Base-by-base conservation (phyloP, 2,797 vertebrate species). In the Haliaeetus vocifer region DNA sequence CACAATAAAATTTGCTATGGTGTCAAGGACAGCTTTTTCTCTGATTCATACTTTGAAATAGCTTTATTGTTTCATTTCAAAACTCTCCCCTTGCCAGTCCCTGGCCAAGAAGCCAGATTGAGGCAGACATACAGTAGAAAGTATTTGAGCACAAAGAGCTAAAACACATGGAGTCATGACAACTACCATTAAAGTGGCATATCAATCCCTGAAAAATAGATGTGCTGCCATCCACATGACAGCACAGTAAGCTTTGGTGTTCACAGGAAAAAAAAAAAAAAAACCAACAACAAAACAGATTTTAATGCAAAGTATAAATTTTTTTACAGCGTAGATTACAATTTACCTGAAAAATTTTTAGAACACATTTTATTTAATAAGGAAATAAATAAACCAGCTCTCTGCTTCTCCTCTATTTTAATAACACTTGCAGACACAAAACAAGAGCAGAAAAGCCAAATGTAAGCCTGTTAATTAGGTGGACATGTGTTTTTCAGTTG, bases 401-500 rank as follows among this genome's bases (percentile, higher is more conserved):
- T 62, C 15, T 3, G 6, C 9, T 81, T 75, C 19, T 40, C 26
- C 13, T 20, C 6, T 53, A 49, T 58, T 92, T 72, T 37, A 81
- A 61, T 65, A 77, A 58, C n/a, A 75, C 18, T 66, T 72, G 33
- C 7, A 92, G 8, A 73, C 6, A 5, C 4, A 14, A 85, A 72
- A 61, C 21, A 74, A 47, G 66, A 88, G 22, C 15, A 68, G n/a
- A 74, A 88, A 82, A 86, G 33, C 42, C 26, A 13, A 66, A 55
- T 59, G 50, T 81, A 95, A 96, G 68, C 33, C 68, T 80, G 16
- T 52, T 97, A 96, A 97, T 97, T 96, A 96, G 15, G 62, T 89
- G 70, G 47, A 92, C 76, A 20, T 15, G 45, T 47, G 50, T 45
- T 91, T 94, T 89, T 73, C 37, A 38, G 40, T 73, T 83, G 8